Percentiles rank a stretch among this genome's conserved stretches.
Evolutionary conservation across 2,113 vertebrate genomes (phyloP).

Genomic region (Oncorhynchus keta): DNA sequence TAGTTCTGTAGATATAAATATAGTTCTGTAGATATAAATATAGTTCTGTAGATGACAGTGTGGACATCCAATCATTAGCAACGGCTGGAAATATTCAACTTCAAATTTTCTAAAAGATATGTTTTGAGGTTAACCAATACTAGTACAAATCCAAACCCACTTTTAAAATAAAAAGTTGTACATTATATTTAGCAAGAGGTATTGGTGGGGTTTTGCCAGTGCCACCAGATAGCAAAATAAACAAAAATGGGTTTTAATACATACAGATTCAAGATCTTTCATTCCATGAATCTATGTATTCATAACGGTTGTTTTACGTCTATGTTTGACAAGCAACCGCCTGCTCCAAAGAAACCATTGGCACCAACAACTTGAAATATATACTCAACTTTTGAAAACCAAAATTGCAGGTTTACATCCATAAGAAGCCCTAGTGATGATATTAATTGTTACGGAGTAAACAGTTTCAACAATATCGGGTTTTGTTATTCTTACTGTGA

Average conservation of each 20-base stretch:
- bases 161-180: constrained; percentile 46
- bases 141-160: constrained; percentile 46
- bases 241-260: constrained; percentile 45
- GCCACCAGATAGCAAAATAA: constrained; percentile 44
- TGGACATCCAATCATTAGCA: constrained; percentile 22
- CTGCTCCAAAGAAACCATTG: constrained; percentile 75
- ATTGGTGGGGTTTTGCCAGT: constrained; percentile 28
- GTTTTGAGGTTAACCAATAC: constrained; percentile 50
- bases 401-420: constrained; percentile 73
- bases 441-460: constrained; percentile 66
- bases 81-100: constrained; percentile 43
- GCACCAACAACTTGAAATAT: constrained; percentile 69
- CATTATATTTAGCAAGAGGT: constrained; percentile 34
- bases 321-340: constrained; percentile 65
- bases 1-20: too few species aligned
- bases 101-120: constrained; percentile 56
- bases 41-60: constrained; percentile 9
- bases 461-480: constrained; percentile 66
- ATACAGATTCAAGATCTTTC: constrained; percentile 42
- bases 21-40: too few species aligned
- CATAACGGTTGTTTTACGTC: constrained; percentile 68
- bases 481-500: constrained; percentile 65
- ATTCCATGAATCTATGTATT: constrained; percentile 52
- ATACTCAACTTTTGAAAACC: constrained; percentile 66
- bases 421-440: constrained; percentile 53